Evolutionary conservation across 2,888 invertebrate genomes (phyloP).

Genomic region (Folsomia candida): DNA sequence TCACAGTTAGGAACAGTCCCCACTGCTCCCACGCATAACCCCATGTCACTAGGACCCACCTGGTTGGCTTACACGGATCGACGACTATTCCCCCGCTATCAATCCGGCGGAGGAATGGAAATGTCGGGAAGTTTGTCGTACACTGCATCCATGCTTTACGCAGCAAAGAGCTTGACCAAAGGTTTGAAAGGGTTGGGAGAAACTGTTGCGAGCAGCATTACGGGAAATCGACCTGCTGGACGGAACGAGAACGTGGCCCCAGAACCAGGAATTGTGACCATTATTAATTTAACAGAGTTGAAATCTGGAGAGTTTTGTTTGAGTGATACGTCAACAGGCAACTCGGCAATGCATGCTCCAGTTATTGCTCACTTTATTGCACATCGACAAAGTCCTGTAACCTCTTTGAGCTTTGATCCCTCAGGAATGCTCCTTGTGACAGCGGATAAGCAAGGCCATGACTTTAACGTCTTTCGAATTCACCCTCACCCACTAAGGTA

Average conservation of each 20-base stretch:
- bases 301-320: conserved; percentile 46
- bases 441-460: conserved; percentile 87
- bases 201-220: conserved; percentile 84
- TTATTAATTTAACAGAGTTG: conserved; percentile 64
- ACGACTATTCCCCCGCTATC: conserved; percentile 71
- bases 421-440: conserved; percentile 86
- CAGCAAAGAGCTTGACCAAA: conserved; percentile 89
- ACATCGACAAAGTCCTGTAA: conserved; percentile 76
- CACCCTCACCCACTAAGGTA: conserved; percentile 92
- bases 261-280: conserved; percentile 83
- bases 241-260: conserved; percentile 58
- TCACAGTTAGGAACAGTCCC: conserved; percentile 82
- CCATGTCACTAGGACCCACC: conserved; percentile 76
- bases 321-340: conserved; percentile 48
- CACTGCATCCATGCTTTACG: conserved; percentile 89
- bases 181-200: conserved; percentile 86
- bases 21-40: conserved; percentile 70
- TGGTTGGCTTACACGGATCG: conserved; percentile 73
- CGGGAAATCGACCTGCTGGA: conserved; percentile 59
- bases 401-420: conserved; percentile 84
- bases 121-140: conserved; percentile 73
- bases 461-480: conserved; percentile 92
- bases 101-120: conserved; percentile 67
- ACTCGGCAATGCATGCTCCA: conserved; percentile 27
- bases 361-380: conserved; percentile 83